Conservation (phyloP, 2,888 invertebrate genomes). For the Diaprepes abbreviatus region DNA sequence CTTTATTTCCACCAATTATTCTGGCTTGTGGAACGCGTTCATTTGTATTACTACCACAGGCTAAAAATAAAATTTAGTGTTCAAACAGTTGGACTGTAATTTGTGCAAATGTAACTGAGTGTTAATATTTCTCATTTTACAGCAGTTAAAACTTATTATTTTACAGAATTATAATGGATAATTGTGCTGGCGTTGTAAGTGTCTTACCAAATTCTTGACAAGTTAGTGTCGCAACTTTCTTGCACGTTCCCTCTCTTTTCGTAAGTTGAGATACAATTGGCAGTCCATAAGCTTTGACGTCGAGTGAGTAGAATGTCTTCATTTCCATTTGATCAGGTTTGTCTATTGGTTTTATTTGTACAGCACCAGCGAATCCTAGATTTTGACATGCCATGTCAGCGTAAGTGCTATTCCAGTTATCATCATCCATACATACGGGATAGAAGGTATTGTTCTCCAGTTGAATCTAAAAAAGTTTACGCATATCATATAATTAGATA, state of each 20-base stretch:
- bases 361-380: conserved; percentile 70
- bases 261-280: conserved; percentile 67
- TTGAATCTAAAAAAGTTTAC: conserved; percentile 56
- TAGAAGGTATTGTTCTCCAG: conserved; percentile 62
- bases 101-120: too few relatives aligned
- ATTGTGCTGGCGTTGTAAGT: too few relatives aligned
- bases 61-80: conserved; percentile 58
- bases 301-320: conserved; percentile 57
- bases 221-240: conserved; percentile 69
- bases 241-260: conserved; percentile 65
- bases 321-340: conserved; percentile 47
- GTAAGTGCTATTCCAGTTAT: conserved; percentile 70
- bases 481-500: too few relatives aligned
- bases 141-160: too few relatives aligned
- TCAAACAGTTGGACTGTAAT: too few relatives aligned
- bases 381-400: conserved; percentile 71
- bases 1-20: conserved; percentile 69
- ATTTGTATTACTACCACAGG: conserved; percentile 65
- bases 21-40: conserved; percentile 65
- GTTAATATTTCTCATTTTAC: too few relatives aligned
- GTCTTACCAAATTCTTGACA: conserved; percentile 72
- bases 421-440: conserved; percentile 71
- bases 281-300: conserved; percentile 40
- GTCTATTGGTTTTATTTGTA: conserved; percentile 61
- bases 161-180: too few relatives aligned